Conservation (phyloP, 2,888 invertebrate species). For the Slavum lentiscoides region DNA sequence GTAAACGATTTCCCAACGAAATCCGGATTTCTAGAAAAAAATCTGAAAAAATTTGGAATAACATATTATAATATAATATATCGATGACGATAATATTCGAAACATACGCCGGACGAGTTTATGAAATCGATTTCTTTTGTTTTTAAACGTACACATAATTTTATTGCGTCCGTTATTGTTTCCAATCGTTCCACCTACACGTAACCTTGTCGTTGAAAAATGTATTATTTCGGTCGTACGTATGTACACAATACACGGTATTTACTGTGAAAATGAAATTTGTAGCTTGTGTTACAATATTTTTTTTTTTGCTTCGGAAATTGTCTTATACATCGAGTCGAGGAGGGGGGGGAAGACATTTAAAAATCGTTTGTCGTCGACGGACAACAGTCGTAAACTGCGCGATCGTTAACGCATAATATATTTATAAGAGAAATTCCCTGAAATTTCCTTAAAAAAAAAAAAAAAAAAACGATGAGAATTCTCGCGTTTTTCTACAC, state of each 20-base stretch:
- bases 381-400: not conserved
- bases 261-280: not conserved
- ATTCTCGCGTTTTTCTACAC: not conserved
- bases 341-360: not conserved
- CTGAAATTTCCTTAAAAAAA: not conserved
- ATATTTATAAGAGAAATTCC: not conserved
- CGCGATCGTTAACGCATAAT: not conserved
- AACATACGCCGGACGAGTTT: too few species aligned
- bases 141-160: constrained; percentile 2
- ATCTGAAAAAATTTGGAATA: too few species aligned
- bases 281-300: not conserved
- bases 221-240: constrained; percentile 16
- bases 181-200: constrained; percentile 1
- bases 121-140: constrained; percentile 14
- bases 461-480: constrained; percentile 3
- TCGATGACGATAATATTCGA: too few species aligned
- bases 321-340: not conserved
- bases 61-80: too few species aligned
- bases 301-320: not conserved
- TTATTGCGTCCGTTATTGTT: constrained; percentile 13
- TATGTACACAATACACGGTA: not conserved
- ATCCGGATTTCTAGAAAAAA: too few species aligned
- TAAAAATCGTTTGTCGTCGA: not conserved
- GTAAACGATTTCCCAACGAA: too few species aligned
- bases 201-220: constrained; percentile 37